Base-by-base conservation (phyloP, 30 jellyfish, hydroid and myxozoan genomes). In the Mastigias papua region DNA sequence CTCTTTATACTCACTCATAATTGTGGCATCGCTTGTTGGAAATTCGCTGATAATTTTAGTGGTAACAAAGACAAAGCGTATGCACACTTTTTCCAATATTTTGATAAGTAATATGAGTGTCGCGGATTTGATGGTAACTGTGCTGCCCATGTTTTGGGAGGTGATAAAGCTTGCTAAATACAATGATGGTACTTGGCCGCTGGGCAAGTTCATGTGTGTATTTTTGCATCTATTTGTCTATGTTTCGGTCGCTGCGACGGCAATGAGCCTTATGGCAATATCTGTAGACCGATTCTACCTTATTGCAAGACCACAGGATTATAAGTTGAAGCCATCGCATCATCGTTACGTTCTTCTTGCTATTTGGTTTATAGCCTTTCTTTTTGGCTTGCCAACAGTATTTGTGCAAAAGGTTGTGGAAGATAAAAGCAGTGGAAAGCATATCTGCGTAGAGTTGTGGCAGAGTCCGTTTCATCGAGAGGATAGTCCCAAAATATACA, bases 271-370 rank as follows among this genome's bases (percentile, higher is more conserved):
- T 30, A 64, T 73, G 50, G 91, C 80, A 7, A 58, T 82, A 23
- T 32, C 98, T 23, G 33, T 93, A 15, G 98, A 93, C 65, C 92
- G 98, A 21, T 93, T 64, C 61, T 69, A 71, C 70, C 89, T 96
- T 17, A 81, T 93, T 17, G 82, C 76, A 76, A 35, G 48, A 33
- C 97, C 98, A 26, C 76, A 57, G 19, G 69, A 64, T 21, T 78
- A 88, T 60, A 77, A 22, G 32, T 30, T 93, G 46, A 82, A 73
- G 25, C 51, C 30, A 32, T 32, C 33, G 37, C 49, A 25, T 21
- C 15, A 87, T 22, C 76, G 64, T 21, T 33, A 67, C 11, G 51
- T 87, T 4, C 27, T 93, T 29, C 62, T 76, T 10, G 89, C 76
- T 1, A 93, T 93, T 6, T 93, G 98, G 98, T 11, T 78, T 32